Conservation (phyloP, 2,113 vertebrate genomes). For the Oryzias woworae region DNA sequence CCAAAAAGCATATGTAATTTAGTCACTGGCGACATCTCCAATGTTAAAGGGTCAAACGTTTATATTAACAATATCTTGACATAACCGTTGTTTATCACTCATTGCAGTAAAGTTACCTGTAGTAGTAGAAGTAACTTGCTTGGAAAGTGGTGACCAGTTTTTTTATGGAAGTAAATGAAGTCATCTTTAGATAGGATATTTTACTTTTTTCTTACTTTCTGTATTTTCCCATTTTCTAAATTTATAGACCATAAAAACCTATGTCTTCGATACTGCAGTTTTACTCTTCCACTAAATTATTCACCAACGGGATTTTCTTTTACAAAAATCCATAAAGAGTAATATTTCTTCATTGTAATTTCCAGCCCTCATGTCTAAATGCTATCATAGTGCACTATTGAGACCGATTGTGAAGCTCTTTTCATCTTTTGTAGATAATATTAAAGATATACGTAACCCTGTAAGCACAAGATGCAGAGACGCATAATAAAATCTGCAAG, state of each 20-base stretch:
- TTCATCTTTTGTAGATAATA: slow-evolving; percentile 30
- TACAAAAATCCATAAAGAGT: slow-evolving; percentile 3
- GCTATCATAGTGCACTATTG: slow-evolving; percentile 7
- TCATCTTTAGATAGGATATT: not conserved
- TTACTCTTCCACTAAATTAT: not conserved
- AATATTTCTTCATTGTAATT: slow-evolving; percentile 2
- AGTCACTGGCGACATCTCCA: too few species aligned
- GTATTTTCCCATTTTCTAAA: not conserved
- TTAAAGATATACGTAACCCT: slow-evolving; percentile 1
- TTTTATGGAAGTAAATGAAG: not conserved
- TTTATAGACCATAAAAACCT: slow-evolving; percentile 3
- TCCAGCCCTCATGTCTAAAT: not conserved
- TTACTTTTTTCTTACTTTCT: not conserved
- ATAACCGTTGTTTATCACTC: not conserved
- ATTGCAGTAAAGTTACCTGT: not conserved
- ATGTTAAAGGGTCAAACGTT: too few species aligned
- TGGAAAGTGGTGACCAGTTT: too few species aligned
- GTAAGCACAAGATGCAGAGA: slow-evolving; percentile 8
- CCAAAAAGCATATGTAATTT: too few species aligned
- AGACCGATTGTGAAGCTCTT: slow-evolving; percentile 10
- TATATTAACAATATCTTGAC: not conserved
- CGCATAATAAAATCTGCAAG: slow-evolving; percentile 37
- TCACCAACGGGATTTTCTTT: slow-evolving; percentile 36
- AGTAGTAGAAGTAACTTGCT: not conserved
- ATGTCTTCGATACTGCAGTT: not conserved